Percentiles rank a stretch among this genome's conserved stretches.
These are phyloP conservation scores for Bombus consobrinus DNA, from an alignment of 1,140 invertebrate genomes.

Conservation along the genomic window DNA sequence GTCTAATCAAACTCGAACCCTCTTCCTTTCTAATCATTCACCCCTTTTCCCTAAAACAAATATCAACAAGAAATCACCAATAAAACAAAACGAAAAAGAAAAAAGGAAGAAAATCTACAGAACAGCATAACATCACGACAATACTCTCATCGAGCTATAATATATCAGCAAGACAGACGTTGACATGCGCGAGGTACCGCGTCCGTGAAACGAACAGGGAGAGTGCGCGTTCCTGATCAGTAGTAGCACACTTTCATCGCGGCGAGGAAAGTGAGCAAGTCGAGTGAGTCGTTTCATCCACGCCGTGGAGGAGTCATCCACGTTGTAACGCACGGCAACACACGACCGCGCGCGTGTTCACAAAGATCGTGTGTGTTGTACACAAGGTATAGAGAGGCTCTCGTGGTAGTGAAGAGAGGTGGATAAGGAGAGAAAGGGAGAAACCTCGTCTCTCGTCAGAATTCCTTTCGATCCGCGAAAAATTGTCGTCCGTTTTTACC, in stretches of 20 bases:
- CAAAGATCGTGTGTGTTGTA: not conserved
- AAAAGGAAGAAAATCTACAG: not conserved
- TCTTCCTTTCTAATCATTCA: not conserved
- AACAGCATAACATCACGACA: not conserved
- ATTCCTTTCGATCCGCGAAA: not conserved
- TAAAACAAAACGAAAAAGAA: not conserved
- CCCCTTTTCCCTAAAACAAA: not conserved
- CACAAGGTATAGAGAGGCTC: not conserved
- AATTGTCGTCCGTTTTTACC: conserved; percentile 6
- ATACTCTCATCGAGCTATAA: not conserved
- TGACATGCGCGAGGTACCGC: conserved; percentile 33
- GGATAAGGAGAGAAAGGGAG: conserved; percentile 35
- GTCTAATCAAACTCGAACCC: not conserved
- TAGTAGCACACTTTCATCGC: conserved; percentile 77
- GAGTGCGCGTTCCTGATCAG: conserved; percentile 71
- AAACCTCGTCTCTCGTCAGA: conserved; percentile 24
- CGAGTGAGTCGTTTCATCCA: conserved; percentile 52
- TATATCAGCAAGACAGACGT: not conserved
- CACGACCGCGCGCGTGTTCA: not conserved
- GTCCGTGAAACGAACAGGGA: conserved; percentile 53
- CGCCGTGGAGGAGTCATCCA: conserved; percentile 3
- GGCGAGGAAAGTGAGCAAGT: conserved; percentile 73
- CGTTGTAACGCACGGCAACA: conserved; percentile 26
- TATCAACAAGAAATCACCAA: not conserved
- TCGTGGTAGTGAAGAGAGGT: not conserved